Percentiles rank a stretch among this genome's conserved stretches.
These are phyloP conservation scores for Clytia hemisphaerica DNA, from an alignment of 30 jellyfish, hydroid and myxozoan genomes.

Conservation along the genomic window DNA sequence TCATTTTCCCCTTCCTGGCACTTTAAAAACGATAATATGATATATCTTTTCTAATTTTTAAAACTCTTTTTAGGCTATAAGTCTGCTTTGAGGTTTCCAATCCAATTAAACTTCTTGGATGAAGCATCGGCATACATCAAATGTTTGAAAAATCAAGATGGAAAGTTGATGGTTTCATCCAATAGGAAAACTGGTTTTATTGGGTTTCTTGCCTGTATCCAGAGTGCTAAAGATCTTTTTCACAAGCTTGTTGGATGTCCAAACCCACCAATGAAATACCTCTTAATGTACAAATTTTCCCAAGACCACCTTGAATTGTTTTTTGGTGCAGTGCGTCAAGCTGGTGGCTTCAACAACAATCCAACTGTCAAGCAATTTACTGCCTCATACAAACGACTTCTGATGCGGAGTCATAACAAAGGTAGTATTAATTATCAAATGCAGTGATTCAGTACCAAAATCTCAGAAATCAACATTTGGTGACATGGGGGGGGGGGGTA, in stretches of 20 bases:
- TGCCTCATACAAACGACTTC: constrained; percentile 29
- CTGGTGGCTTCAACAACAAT: constrained; percentile 36
- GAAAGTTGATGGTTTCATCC: constrained; percentile 8
- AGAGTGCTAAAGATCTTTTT: constrained; percentile 21
- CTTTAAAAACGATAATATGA: too few species aligned
- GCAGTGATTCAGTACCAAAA: too few species aligned
- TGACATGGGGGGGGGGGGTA: too few species aligned
- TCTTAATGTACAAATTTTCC: constrained; percentile 26
- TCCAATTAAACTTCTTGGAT: constrained; percentile 8
- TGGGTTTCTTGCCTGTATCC: constrained; percentile 23
- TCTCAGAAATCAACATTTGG: too few species aligned
- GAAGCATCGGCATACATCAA: constrained; percentile 1
- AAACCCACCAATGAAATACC: constrained; percentile 19
- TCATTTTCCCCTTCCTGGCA: too few species aligned
- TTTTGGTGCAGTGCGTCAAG: constrained; percentile 31
- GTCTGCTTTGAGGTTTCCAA: constrained; percentile 17
- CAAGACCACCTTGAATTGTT: constrained; percentile 40
- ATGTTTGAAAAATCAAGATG: constrained; percentile 3
- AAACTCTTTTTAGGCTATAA: constrained; percentile 23
- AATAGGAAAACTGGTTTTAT: constrained; percentile 30
- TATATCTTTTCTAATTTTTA: too few species aligned
- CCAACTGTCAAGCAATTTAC: constrained; percentile 43
- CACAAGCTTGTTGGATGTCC: not conserved
- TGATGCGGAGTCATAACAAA: constrained; percentile 31
- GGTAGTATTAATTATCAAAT: too few species aligned